Conservation (phyloP, 2,113 vertebrate genomes). For the Erythrolamprus reginae region DNA sequence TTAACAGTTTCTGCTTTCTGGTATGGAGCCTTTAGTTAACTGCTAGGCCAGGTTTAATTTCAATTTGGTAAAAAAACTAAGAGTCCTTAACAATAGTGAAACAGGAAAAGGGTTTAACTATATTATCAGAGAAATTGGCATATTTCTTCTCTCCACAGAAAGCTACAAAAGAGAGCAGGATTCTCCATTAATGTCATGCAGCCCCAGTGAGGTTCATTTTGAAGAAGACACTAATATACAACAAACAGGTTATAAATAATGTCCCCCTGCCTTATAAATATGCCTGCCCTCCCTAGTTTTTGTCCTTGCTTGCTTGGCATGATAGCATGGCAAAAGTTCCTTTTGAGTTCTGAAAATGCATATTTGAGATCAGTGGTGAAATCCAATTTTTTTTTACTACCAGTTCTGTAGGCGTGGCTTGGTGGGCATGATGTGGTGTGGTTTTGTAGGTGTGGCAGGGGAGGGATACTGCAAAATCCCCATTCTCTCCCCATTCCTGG, state of each 20-base stretch:
- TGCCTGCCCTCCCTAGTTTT: background rate
- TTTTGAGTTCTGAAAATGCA: background rate
- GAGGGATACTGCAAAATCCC: too few species aligned
- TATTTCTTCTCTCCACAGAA: constrained; percentile 59
- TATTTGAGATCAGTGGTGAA: background rate
- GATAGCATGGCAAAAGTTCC: background rate
- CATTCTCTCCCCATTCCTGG: too few species aligned
- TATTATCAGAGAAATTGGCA: background rate
- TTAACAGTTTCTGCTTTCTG: background rate
- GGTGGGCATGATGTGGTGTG: too few species aligned
- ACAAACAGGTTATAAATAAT: constrained; percentile 32
- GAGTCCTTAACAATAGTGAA: background rate
- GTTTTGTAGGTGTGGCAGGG: too few species aligned
- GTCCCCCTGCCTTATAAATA: background rate
- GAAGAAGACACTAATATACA: constrained; percentile 59
- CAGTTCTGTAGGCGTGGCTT: too few species aligned
- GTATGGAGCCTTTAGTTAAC: background rate
- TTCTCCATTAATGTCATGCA: constrained; percentile 45
- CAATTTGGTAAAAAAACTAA: background rate
- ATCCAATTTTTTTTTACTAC: too few species aligned
- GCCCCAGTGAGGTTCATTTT: constrained; percentile 43
- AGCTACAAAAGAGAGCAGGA: constrained; percentile 57
- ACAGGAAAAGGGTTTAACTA: background rate
- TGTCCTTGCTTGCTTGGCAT: background rate
- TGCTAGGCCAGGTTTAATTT: background rate